Percentiles rank a stretch among this genome's conserved stretches.
Conservation (phyloP, 2,888 invertebrate genomes). For the Polydrusus tereticollis region DNA sequence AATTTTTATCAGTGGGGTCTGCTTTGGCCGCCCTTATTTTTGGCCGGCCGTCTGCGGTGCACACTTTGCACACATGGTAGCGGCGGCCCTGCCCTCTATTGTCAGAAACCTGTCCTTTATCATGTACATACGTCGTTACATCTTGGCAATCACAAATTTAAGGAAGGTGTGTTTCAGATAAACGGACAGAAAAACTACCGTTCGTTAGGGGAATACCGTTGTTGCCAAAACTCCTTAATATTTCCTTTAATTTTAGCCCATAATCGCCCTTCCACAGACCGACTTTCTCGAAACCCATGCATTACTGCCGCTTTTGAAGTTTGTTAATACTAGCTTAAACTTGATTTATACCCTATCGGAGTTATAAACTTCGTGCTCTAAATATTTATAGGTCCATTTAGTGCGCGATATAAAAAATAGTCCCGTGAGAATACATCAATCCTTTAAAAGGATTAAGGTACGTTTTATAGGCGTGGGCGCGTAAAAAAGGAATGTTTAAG, state of each 20-base stretch:
- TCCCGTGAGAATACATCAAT: constrained; percentile 19
- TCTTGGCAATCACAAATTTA: too few species aligned
- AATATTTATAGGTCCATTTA: constrained; percentile 30
- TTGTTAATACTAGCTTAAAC: constrained; percentile 21
- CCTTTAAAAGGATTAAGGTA: constrained; percentile 18
- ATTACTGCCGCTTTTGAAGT: constrained; percentile 17
- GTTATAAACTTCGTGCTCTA: constrained; percentile 15
- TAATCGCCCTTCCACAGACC: neutral
- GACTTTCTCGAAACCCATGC: neutral
- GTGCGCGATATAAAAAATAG: constrained; percentile 11
- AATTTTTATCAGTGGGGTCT: too few species aligned
- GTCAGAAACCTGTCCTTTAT: too few species aligned
- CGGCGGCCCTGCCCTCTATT: too few species aligned
- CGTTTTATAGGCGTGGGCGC: neutral
- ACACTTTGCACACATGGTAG: too few species aligned
- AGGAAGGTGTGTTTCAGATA: too few species aligned
- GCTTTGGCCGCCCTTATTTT: too few species aligned
- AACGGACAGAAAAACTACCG: too few species aligned
- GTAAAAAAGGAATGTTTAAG: neutral
- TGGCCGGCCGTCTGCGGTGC: too few species aligned
- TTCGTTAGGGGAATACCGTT: too few species aligned
- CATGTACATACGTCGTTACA: too few species aligned
- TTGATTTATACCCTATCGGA: constrained; percentile 21
- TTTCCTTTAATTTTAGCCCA: neutral
- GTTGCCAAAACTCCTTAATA: neutral